These are phyloP conservation scores for Cheirogaleus medius DNA, from an alignment of 2,113 vertebrate genomes.

Conservation along the genomic window DNA sequence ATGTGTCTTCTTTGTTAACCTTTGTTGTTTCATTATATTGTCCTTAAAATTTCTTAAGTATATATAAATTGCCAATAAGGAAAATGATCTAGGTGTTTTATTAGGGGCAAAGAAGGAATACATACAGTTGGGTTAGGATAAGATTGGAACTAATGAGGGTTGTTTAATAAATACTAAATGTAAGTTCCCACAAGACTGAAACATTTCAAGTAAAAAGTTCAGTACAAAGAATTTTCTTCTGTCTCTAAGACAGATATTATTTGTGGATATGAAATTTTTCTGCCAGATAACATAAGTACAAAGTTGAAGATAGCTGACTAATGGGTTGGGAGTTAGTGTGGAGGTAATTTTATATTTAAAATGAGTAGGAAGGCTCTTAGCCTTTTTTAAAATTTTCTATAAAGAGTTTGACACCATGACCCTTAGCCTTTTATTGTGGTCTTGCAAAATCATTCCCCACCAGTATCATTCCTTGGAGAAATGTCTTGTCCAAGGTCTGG, in stretches of 20 bases:
- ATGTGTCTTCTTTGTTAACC: not conserved
- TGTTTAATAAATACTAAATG: not conserved
- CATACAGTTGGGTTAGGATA: not conserved
- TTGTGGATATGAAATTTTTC: not conserved
- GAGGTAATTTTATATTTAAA: conserved; percentile 36
- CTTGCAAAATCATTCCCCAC: not conserved
- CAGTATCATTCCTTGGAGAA: not conserved
- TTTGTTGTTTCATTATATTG: not conserved
- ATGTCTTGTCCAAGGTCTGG: not conserved
- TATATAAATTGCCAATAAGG: not conserved
- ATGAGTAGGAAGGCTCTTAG: not conserved
- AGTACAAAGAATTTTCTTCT: not conserved
- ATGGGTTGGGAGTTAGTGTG: not conserved
- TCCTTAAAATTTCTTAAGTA: not conserved
- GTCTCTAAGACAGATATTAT: not conserved
- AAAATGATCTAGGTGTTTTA: not conserved
- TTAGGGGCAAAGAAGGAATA: not conserved
- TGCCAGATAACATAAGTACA: not conserved
- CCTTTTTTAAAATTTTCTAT: not conserved
- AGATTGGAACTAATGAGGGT: not conserved
- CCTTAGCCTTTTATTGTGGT: not conserved
- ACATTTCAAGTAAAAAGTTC: conserved; percentile 5
- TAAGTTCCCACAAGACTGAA: not conserved
- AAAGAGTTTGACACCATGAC: too few relatives aligned
- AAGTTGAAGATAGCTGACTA: not conserved